Conservation (phyloP, 2,888 invertebrate genomes). For the Chirona hameri region DNA sequence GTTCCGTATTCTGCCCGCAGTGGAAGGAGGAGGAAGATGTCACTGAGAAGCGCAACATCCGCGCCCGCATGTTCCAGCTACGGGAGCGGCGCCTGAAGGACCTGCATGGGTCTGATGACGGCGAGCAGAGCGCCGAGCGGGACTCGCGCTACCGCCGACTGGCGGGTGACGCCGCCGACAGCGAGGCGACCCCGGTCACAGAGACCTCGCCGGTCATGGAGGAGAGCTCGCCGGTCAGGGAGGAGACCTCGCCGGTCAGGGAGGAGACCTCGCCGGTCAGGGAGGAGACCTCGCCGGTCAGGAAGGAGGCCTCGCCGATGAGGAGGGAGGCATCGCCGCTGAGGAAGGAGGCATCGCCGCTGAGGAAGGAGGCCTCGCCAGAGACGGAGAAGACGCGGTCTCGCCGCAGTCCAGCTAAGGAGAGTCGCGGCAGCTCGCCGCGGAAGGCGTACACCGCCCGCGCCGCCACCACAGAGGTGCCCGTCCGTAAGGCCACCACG, state of each 20-base stretch:
- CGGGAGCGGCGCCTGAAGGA: conserved; percentile 73
- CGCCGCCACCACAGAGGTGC: neutral
- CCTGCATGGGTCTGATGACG: conserved; percentile 37
- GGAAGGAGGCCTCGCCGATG: too few relatives aligned
- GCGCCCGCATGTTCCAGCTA: conserved; percentile 77
- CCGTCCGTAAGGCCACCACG: neutral
- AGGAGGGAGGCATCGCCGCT: too few relatives aligned
- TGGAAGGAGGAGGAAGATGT: conserved; percentile 85
- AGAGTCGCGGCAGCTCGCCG: neutral
- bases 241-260: too few relatives aligned
- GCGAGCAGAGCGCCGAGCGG: neutral
- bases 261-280: neutral
- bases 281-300: neutral
- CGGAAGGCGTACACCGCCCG: neutral
- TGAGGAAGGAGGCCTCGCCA: neutral
- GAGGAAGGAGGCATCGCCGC: neutral
- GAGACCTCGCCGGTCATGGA: neutral
- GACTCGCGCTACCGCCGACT: conserved; percentile 1
- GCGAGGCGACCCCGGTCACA: neutral
- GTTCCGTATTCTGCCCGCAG: conserved; percentile 48
- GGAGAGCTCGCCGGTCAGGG: neutral
- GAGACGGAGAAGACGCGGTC: neutral
- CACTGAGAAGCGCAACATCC: conserved; percentile 78
- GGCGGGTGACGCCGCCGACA: neutral
- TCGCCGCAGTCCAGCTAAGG: neutral